Evolutionary conservation across 1,140 invertebrate genomes (phyloP).

Genomic region (Tetramorium simillimum): DNA sequence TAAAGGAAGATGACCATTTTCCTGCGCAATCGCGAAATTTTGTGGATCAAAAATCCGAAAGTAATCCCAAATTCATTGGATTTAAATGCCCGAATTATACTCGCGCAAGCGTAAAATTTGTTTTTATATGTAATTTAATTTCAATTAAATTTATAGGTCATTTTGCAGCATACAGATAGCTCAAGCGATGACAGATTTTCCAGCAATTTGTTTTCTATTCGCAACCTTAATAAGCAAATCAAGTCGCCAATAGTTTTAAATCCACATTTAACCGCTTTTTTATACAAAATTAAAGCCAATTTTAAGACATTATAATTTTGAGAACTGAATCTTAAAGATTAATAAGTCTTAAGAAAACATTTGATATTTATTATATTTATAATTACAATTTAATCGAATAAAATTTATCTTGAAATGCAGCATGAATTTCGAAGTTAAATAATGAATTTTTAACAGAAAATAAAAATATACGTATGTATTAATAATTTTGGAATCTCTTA

Average conservation of each 20-base stretch:
- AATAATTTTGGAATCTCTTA: background rate
- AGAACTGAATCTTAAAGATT: background rate
- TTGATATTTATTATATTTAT: background rate
- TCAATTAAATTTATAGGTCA: background rate
- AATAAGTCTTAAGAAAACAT: background rate
- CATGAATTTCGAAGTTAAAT: background rate
- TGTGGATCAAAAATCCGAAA: slow-evolving; percentile 5
- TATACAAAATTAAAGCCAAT: background rate
- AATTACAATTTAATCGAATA: background rate
- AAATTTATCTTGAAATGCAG: background rate
- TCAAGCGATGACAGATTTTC: slow-evolving; percentile 10
- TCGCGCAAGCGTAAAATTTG: background rate
- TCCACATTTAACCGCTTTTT: background rate
- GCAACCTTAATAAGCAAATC: background rate
- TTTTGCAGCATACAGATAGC: background rate
- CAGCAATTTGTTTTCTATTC: background rate
- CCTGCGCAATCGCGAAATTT: background rate
- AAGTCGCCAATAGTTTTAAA: background rate
- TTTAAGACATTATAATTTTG: background rate
- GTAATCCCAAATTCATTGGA: slow-evolving; percentile 11
- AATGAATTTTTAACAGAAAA: background rate
- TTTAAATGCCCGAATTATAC: background rate
- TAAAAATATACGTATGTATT: background rate
- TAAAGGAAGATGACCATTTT: background rate
- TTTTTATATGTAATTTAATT: slow-evolving; percentile 32